phyloP scores from a whole-genome alignment of 2,113 vertebrate species.

The Pelecanoides urinatrix region DNA sequence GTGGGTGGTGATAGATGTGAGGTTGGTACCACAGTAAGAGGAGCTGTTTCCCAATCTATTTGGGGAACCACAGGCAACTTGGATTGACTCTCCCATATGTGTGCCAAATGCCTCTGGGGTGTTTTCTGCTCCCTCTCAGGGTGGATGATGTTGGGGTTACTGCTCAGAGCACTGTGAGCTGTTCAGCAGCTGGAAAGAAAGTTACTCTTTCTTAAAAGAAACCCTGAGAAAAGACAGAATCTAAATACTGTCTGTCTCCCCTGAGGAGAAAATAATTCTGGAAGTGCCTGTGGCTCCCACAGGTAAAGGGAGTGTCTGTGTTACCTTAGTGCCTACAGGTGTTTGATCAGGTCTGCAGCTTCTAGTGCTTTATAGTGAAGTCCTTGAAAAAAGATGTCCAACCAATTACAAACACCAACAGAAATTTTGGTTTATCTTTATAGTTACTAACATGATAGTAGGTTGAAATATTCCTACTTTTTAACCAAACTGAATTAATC shows the following conservation, averaged over 20 bases:
- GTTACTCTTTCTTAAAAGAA: neutral
- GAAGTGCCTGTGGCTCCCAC: neutral
- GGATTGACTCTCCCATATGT: neutral
- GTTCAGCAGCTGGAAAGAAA: neutral
- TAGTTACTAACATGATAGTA: neutral
- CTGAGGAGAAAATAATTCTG: neutral
- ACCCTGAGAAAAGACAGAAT: neutral
- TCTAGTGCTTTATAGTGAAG: neutral
- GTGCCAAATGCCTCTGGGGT: neutral
- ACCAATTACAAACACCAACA: neutral
- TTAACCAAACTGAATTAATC: constrained; percentile 11
- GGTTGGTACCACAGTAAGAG: neutral
- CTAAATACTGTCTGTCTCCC: neutral
- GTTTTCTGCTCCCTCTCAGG: neutral
- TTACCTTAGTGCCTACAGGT: neutral
- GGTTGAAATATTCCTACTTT: neutral
- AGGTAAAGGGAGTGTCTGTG: neutral
- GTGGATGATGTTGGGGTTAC: neutral
- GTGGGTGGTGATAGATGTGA: neutral
- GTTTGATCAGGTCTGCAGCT: neutral
- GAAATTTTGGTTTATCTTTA: neutral
- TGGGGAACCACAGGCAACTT: neutral
- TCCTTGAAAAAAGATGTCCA: neutral
- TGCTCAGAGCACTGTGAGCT: neutral
- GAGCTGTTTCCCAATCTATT: neutral